Conservation (phyloP, 2,113 vertebrate species). For the Heteronetta atricapilla region DNA sequence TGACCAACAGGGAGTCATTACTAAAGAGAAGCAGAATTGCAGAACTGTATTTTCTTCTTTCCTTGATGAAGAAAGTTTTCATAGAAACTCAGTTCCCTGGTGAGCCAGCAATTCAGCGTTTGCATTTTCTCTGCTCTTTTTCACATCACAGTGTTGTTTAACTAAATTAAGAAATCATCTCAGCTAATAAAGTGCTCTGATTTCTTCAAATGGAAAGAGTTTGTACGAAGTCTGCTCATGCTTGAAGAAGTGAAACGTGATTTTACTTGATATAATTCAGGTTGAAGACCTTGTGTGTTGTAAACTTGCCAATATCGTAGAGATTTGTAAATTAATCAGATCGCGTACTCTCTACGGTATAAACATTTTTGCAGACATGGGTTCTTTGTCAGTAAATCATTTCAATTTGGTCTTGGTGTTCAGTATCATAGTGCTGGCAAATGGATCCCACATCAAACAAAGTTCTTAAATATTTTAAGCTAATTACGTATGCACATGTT, state of each 20-base stretch:
- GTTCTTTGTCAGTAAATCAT: neutral
- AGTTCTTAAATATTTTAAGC: conserved; percentile 45
- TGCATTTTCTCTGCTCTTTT: conserved; percentile 39
- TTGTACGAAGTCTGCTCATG: neutral
- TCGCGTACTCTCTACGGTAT: neutral
- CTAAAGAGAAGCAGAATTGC: neutral
- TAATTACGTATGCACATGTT: neutral
- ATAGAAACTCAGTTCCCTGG: neutral
- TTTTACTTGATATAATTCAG: conserved; percentile 39
- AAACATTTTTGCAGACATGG: neutral
- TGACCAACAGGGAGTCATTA: neutral
- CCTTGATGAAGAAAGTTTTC: neutral
- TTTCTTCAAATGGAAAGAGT: neutral
- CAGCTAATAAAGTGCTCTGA: neutral
- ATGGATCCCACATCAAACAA: neutral
- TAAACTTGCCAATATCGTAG: neutral
- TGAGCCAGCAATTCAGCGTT: neutral
- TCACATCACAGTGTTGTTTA: neutral
- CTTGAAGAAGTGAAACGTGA: neutral
- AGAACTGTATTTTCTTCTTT: neutral
- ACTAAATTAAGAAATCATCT: neutral
- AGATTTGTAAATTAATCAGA: neutral
- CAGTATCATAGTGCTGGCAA: neutral
- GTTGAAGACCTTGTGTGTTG: conserved; percentile 9
- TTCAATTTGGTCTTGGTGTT: neutral